Evolutionary conservation across 2,888 invertebrate genomes (phyloP).

Genomic region (Drosophila barbarae): DNA sequence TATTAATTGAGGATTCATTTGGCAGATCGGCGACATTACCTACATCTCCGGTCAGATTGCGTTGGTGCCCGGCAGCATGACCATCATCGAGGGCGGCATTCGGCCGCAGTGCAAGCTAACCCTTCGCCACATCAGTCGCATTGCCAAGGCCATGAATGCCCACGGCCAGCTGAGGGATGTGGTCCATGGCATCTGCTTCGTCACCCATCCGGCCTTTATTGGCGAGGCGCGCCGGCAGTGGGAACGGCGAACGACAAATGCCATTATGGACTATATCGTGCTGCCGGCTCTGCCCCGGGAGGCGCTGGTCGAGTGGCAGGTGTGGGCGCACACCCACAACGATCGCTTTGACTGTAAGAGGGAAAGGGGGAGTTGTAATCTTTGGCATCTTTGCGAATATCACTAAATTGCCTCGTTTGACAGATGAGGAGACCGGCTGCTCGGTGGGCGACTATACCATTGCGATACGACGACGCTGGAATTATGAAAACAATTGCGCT

Average conservation of each 20-base stretch:
- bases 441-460: constrained; percentile 90
- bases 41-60: constrained; percentile 96
- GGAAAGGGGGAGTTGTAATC: background rate
- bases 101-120: constrained; percentile 90
- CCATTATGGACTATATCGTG: constrained; percentile 92
- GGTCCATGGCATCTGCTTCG: constrained; percentile 93
- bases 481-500: constrained; percentile 92
- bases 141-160: constrained; percentile 89
- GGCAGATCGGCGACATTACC: constrained; percentile 87
- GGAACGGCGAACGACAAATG: constrained; percentile 90
- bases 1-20: too few relatives aligned
- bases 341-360: constrained; percentile 90
- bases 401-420: constrained; percentile 3
- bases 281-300: constrained; percentile 89
- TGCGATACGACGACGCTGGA: constrained; percentile 91
- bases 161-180: constrained; percentile 89
- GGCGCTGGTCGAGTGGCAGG: constrained; percentile 95
- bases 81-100: constrained; percentile 87
- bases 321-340: constrained; percentile 94
- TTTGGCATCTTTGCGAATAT: background rate
- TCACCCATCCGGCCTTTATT: constrained; percentile 86
- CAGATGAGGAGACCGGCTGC: constrained; percentile 95
- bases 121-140: constrained; percentile 89
- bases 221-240: constrained; percentile 89
- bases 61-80: constrained; percentile 90